These are phyloP conservation scores for Capitella teleta DNA, from an alignment of 1,140 invertebrate species.

Conservation along the genomic window DNA sequence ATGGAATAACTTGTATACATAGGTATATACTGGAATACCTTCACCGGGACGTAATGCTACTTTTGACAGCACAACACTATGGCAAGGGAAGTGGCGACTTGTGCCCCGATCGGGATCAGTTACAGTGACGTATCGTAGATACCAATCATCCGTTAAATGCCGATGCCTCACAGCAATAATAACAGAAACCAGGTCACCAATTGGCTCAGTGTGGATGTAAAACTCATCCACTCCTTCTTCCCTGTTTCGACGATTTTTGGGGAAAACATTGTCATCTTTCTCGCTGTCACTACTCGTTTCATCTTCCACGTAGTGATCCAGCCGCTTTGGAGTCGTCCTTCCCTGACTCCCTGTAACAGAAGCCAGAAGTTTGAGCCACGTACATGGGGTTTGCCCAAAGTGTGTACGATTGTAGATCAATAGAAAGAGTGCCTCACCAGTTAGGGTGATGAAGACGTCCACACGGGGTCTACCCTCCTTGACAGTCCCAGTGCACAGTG, in stretches of 20 bases:
- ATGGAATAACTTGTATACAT: too few relatives aligned
- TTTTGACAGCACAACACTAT: constrained; percentile 10
- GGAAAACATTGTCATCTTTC: too few relatives aligned
- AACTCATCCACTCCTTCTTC: too few relatives aligned
- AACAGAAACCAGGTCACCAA: constrained; percentile 10
- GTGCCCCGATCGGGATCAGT: not conserved
- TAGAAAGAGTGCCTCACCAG: too few relatives aligned
- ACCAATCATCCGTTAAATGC: constrained; percentile 12
- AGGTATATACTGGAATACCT: too few relatives aligned
- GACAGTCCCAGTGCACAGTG: constrained; percentile 4
- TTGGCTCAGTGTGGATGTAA: constrained; percentile 8
- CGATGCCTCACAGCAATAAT: constrained; percentile 8
- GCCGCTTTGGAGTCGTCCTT: constrained; percentile 1
- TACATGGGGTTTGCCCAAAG: too few relatives aligned
- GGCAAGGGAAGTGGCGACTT: constrained; percentile 8
- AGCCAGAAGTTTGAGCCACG: too few relatives aligned
- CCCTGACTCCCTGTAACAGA: too few relatives aligned
- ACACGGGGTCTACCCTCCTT: constrained; percentile 8
- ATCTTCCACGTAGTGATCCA: too few relatives aligned
- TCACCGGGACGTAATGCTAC: constrained; percentile 10
- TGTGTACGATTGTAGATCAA: too few relatives aligned
- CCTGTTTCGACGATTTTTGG: too few relatives aligned
- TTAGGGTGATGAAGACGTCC: constrained; percentile 11
- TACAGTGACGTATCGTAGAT: constrained; percentile 9
- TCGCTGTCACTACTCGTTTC: too few relatives aligned